phyloP scores from a whole-genome alignment of 2,797 vertebrate species.

The Propithecus perrieri region DNA sequence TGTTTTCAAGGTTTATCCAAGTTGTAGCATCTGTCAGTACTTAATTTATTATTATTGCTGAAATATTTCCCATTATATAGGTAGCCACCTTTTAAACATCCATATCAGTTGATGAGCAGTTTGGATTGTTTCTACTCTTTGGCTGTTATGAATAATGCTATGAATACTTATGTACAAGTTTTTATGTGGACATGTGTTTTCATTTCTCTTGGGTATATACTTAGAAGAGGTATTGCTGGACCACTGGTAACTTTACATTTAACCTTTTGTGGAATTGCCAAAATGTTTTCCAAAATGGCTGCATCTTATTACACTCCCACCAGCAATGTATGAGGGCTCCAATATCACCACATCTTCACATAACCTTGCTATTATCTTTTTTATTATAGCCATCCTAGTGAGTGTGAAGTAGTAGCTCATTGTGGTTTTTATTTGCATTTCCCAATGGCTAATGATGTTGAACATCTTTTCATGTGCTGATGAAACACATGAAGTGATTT shows the following conservation, averaged over 20 bases:
- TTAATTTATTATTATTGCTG: neutral
- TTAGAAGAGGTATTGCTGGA: neutral
- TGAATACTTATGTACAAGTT: neutral
- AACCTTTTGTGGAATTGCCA: neutral
- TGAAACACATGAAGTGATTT: no score
- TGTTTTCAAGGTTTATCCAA: neutral
- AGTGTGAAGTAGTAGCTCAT: neutral
- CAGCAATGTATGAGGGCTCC: neutral
- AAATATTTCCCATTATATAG: neutral
- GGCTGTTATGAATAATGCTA: neutral
- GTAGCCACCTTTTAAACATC: no score
- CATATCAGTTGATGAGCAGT: neutral
- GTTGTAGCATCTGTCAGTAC: neutral
- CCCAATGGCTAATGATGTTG: neutral
- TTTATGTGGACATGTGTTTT: neutral
- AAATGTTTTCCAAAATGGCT: neutral
- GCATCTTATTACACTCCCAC: neutral
- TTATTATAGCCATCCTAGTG: neutral
- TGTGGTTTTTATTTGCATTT: neutral
- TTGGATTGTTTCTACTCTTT: neutral
- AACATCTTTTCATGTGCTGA: neutral
- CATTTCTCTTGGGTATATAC: neutral
- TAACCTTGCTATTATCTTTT: neutral
- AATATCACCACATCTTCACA: neutral
- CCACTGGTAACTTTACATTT: neutral